These are phyloP conservation scores for Odontocerum albicorne DNA, from an alignment of 2,888 invertebrate genomes.

Conservation along the genomic window DNA sequence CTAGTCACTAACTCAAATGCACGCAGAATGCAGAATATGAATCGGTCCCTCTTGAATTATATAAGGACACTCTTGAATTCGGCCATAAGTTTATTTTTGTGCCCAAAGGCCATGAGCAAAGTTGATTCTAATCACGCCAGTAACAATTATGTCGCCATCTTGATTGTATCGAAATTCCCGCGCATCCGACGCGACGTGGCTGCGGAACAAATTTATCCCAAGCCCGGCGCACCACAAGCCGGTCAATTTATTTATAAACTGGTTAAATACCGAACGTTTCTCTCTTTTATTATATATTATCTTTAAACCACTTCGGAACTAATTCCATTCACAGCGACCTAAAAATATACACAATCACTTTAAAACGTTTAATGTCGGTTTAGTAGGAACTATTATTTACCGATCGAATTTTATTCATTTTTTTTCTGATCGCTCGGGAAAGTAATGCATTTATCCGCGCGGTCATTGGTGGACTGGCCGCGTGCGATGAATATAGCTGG, in stretches of 20 bases:
- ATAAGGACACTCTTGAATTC: not conserved
- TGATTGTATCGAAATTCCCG: not conserved
- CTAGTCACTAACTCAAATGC: no score
- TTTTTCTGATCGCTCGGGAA: slow-evolving; percentile 8
- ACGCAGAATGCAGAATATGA: not conserved
- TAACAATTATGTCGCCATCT: not conserved
- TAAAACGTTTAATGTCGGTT: slow-evolving; percentile 6
- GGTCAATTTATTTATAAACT: slow-evolving; percentile 33
- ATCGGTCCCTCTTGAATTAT: not conserved
- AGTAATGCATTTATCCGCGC: slow-evolving; percentile 12
- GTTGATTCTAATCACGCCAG: not conserved
- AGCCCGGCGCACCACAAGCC: slow-evolving; percentile 30
- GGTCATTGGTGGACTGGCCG: slow-evolving; percentile 40
- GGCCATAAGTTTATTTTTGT: not conserved
- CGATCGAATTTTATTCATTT: slow-evolving; percentile 16
- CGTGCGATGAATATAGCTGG: slow-evolving; percentile 23
- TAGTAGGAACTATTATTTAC: slow-evolving; percentile 8
- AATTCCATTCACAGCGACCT: not conserved
- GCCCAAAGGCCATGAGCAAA: not conserved
- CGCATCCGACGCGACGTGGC: not conserved
- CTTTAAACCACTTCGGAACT: slow-evolving; percentile 1
- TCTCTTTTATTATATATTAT: not conserved
- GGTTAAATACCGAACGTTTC: not conserved
- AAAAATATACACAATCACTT: slow-evolving; percentile 2
- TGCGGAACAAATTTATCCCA: slow-evolving; percentile 30